Evolutionary conservation across 2,888 invertebrate genomes (phyloP), one percentile per base, ranked within the genome.

Genomic region (Axea sp.): DNA sequence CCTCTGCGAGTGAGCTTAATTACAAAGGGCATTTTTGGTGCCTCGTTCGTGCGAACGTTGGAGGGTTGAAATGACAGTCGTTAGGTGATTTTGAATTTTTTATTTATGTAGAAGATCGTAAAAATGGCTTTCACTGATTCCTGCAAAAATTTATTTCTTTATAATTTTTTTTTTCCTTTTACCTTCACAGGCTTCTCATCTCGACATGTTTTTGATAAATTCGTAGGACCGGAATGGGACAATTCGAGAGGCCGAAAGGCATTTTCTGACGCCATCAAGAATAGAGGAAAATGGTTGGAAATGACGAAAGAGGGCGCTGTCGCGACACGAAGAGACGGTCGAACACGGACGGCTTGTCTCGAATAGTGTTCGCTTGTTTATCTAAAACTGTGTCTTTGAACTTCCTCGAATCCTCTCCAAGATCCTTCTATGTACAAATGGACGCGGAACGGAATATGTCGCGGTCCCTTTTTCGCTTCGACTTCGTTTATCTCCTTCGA

Each of bases 51-150:
- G 12, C 12, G 59, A 47, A 45, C 45, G 6, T 39, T 33, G 51
- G 64, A 45, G 53, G 64, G 53, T 65, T 53, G 53, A 65, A 65
- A 65, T 65, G 64, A 65, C 45, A 53, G 35, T 53, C 64, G 64
- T 19, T 45, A 28, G 19, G 11, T 65, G 53, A 53, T 65, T 65
- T 65, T 43, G 49, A 65, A 65, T 45, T 8, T 43, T 65, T 65
- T 65, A 65, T 65, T 65, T 28, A 53, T 35, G 64, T 65, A 53
- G 47, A 60, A 60, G 51, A 31, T 45, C 30, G 64, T 65, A 65
- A 65, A 65, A 65, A 65, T 65, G 64, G 53, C 60, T 37, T 19
- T 60, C 53, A 43, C 51, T 41, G 28, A 43, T 33, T 64, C 24
- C 8, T 26, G 59, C 33, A 31, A 35, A 8, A 8, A 22, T 49